Evolutionary conservation across 2,113 vertebrate species (phyloP).

Genomic region (Octodon degus): DNA sequence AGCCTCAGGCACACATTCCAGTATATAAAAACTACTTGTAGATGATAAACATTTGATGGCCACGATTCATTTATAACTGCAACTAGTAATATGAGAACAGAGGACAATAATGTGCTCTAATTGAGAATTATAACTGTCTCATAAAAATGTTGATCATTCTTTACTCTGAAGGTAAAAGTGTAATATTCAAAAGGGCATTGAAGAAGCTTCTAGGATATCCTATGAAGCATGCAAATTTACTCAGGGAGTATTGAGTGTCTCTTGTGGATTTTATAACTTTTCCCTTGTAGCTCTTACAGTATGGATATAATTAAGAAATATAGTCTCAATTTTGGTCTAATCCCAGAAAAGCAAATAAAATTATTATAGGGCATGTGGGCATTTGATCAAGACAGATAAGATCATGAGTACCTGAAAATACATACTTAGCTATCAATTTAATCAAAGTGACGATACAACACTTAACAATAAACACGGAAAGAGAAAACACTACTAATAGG

Average conservation of each 20-base stretch:
- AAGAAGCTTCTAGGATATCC: not conserved
- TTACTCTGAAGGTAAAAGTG: not conserved
- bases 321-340: not conserved
- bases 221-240: not conserved
- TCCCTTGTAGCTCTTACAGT: not conserved
- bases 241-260: not conserved
- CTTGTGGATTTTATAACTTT: not conserved
- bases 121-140: not conserved
- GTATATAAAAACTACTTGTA: not conserved
- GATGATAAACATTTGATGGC: not conserved
- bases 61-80: constrained; percentile 1
- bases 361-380: not conserved
- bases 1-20: not conserved
- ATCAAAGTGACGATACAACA: not conserved
- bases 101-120: constrained; percentile 7
- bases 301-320: constrained; percentile 28
- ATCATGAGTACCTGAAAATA: not conserved
- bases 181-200: not conserved
- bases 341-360: constrained; percentile 14
- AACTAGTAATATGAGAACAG: not conserved
- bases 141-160: not conserved
- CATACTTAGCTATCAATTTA: not conserved
- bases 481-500: not conserved
- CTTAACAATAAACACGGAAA: not conserved
- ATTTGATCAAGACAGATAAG: not conserved